Conservation (phyloP, 2,888 invertebrate species). For the Agrochola circellaris region DNA sequence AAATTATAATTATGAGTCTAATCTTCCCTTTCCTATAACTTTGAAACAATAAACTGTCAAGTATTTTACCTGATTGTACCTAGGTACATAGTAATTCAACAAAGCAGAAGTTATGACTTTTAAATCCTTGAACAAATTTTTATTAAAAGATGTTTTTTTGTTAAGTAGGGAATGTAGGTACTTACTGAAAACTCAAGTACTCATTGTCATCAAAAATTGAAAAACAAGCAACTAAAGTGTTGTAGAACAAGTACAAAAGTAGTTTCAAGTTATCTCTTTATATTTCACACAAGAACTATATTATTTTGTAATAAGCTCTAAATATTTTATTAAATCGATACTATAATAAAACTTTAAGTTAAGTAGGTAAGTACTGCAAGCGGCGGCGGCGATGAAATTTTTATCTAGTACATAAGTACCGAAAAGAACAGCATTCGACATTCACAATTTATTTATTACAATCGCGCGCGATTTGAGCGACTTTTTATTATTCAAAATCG, state of each 20-base stretch:
- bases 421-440: background rate
- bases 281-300: background rate
- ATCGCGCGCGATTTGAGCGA: background rate
- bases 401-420: background rate
- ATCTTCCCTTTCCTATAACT: background rate
- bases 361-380: background rate
- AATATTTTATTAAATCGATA: background rate
- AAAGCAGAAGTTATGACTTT: background rate
- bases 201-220: background rate
- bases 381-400: background rate
- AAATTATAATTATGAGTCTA: background rate
- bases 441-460: background rate
- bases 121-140: background rate
- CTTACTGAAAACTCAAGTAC: background rate
- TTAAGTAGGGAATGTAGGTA: background rate
- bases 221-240: background rate
- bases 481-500: slow-evolving; percentile 30
- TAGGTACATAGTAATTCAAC: background rate
- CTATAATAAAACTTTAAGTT: background rate
- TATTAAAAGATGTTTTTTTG: background rate
- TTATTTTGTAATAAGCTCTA: background rate
- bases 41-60: slow-evolving; percentile 1
- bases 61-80: background rate
- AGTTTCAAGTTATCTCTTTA: background rate
- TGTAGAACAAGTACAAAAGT: background rate